These are phyloP conservation scores for Hylyphantes graminicola DNA, from an alignment of 1,140 invertebrate species.

Conservation along the genomic window DNA sequence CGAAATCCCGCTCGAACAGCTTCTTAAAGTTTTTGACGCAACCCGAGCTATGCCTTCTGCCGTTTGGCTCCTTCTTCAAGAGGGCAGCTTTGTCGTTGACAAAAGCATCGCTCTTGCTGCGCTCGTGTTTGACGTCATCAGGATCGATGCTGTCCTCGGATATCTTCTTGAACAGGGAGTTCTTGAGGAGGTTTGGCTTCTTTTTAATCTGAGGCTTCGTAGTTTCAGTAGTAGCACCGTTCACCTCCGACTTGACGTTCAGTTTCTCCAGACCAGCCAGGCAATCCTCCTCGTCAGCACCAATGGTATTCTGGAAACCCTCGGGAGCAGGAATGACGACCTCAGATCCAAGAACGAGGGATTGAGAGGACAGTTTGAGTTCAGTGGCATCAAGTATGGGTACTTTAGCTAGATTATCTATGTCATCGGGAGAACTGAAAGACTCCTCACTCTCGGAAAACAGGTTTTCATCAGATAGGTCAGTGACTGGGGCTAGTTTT, in stretches of 20 bases:
- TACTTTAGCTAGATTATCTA: slow-evolving; percentile 33
- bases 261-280: slow-evolving; percentile 21
- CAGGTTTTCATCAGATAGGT: slow-evolving; percentile 50
- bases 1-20: slow-evolving; percentile 82
- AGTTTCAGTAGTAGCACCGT: slow-evolving; percentile 37
- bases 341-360: slow-evolving; percentile 36
- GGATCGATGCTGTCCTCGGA: slow-evolving; percentile 56
- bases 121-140: slow-evolving; percentile 63
- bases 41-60: slow-evolving; percentile 90
- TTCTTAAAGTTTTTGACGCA: slow-evolving; percentile 93
- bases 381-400: slow-evolving; percentile 39
- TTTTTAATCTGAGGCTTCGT: slow-evolving; percentile 34
- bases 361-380: slow-evolving; percentile 46
- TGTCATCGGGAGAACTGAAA: slow-evolving; percentile 37
- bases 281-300: slow-evolving; percentile 66
- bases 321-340: slow-evolving; percentile 55
- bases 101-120: slow-evolving; percentile 67
- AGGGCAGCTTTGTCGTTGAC: slow-evolving; percentile 60
- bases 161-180: slow-evolving; percentile 18
- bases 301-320: slow-evolving; percentile 59
- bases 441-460: slow-evolving; percentile 55
- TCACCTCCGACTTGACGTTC: slow-evolving; percentile 21
- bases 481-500: slow-evolving; percentile 49
- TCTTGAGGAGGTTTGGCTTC: slow-evolving; percentile 23
- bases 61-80: slow-evolving; percentile 69